phyloP scores from a whole-genome alignment of 2,888 invertebrate genomes.

The Zelleria hepariella region DNA sequence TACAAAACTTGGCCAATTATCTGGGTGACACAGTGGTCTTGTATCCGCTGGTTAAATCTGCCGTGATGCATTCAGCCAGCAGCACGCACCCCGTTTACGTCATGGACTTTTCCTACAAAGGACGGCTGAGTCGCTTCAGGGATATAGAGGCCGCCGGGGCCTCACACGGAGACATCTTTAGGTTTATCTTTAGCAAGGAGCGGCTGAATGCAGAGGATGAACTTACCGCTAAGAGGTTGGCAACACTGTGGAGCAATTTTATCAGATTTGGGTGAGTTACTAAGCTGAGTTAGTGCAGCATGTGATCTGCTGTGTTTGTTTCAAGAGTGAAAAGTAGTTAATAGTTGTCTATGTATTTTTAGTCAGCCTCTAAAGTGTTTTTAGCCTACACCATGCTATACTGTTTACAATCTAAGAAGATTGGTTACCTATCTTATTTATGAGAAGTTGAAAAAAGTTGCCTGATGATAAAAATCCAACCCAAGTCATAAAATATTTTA shows the following conservation, averaged over 20 bases:
- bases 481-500: too few species aligned
- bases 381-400: too few species aligned
- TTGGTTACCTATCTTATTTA: too few species aligned
- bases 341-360: too few species aligned
- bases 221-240: constrained; percentile 25
- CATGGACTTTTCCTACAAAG: constrained; percentile 31
- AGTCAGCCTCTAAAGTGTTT: too few species aligned
- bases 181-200: constrained; percentile 29
- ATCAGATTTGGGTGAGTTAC: constrained; percentile 43
- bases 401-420: background rate
- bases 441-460: too few species aligned
- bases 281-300: too few species aligned
- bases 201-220: constrained; percentile 18
- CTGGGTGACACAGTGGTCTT: constrained; percentile 42
- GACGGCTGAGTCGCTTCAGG: background rate
- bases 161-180: constrained; percentile 22
- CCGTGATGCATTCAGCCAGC: constrained; percentile 32
- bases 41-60: constrained; percentile 45
- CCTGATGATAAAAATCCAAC: too few species aligned
- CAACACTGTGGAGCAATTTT: constrained; percentile 42
- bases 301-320: too few species aligned
- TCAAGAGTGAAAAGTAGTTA: too few species aligned
- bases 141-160: background rate
- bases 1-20: constrained; percentile 1
- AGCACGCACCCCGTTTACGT: constrained; percentile 38